Evolutionary conservation across 2,797 vertebrate species (phyloP), one percentile per base, ranked within the genome.

Genomic region (Sebastiscus albofasciatus): DNA sequence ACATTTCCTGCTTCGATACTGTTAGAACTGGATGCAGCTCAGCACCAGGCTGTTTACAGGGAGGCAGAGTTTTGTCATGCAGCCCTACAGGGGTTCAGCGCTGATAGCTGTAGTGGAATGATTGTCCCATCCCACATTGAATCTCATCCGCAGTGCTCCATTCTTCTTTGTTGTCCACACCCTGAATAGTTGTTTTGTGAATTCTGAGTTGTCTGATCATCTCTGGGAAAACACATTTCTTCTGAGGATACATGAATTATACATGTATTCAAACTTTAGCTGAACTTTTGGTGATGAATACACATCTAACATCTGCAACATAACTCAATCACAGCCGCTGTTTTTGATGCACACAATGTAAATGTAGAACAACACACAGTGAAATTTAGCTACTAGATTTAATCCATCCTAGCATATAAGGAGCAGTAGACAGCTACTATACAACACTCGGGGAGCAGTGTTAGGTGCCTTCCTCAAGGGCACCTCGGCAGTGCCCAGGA

Each of bases 1-100:
- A 89, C 68, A 65, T 88, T 87, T 93, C 87, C 90, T 91, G 84
- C 75, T 88, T 82, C 22, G 81, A 90, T 90, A 88, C 65, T 22
- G 87, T 83, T 55, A 76, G 77, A 78, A 84, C 81, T 72, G 9
- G 33, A 72, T 83, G 79, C 55, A 85, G 78, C 73, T 55, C 52
- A 60, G 68, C 46, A 39, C n/a, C 12, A 2, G 68, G 62, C 62
- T 84, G 79, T 64, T 84, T 46, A 46, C 1, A 3, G 26, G 24
- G 42, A 6, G 11, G 29, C 18, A 34, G 69, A 72, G 59, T 79
- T 80, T 87, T 90, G 75, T 87, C 87, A 69, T 5, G 24, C 70
- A 26, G 69, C 58, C 73, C 72, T 65, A 68, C 73, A 75, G 85
- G 33, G 73, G 55, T 83, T 83, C 75, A 58, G 67, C 0, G 10